Percentiles rank a stretch among this genome's conserved stretches.
These are phyloP conservation scores for Pampus argenteus DNA, from an alignment of 2,797 vertebrate species.

Conservation along the genomic window DNA sequence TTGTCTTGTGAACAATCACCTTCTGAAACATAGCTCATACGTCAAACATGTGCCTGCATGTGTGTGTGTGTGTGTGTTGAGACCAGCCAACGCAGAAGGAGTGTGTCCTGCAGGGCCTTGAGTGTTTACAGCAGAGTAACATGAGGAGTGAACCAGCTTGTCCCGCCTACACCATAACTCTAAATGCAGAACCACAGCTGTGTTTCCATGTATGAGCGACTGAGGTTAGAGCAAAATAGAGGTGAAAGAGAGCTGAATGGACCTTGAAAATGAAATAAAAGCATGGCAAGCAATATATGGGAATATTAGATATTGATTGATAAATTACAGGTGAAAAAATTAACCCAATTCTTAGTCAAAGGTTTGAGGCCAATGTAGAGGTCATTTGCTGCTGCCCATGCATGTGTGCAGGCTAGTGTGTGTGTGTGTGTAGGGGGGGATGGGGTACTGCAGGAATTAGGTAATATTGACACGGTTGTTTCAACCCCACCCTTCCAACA, in stretches of 20 bases:
- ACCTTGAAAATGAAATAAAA: background rate
- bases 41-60: constrained; percentile 36
- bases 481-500: constrained; percentile 67
- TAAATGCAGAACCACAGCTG: constrained; percentile 78
- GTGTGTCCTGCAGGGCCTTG: constrained; percentile 55
- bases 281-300: background rate
- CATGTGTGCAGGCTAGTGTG: constrained; percentile 39
- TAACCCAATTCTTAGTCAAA: constrained; percentile 42
- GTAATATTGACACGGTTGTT: constrained; percentile 78
- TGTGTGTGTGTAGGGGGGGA: constrained; percentile 52
- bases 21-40: constrained; percentile 28
- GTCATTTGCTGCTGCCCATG: constrained; percentile 64
- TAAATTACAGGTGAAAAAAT: constrained; percentile 53
- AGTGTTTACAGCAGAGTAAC: constrained; percentile 74
- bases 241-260: background rate
- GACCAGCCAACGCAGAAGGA: constrained; percentile 30
- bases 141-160: constrained; percentile 64
- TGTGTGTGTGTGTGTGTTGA: constrained; percentile 12
- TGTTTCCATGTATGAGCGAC: constrained; percentile 45
- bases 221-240: constrained; percentile 21
- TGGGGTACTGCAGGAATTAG: constrained; percentile 70
- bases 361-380: constrained; percentile 68
- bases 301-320: constrained; percentile 11
- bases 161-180: constrained; percentile 69
- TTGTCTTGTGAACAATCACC: background rate